Evolutionary conservation across 2,888 invertebrate species (phyloP).

Genomic region (Volucella bombylans): DNA sequence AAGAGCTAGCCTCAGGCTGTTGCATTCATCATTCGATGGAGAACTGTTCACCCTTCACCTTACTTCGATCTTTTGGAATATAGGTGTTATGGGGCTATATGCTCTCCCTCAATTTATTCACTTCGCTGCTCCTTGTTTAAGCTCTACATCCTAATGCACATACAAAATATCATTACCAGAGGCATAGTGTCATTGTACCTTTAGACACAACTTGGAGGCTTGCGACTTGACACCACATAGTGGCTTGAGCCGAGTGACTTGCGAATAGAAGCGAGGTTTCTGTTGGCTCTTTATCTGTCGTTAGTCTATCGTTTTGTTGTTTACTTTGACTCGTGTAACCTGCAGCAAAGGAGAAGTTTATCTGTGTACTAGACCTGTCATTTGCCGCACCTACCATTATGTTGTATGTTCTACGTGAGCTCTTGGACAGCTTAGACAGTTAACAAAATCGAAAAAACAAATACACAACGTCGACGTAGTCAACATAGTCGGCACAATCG

Average conservation of each 20-base stretch:
- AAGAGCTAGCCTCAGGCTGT: constrained; percentile 51
- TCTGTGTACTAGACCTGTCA: constrained; percentile 71
- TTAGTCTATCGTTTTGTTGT: constrained; percentile 33
- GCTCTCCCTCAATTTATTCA: constrained; percentile 5
- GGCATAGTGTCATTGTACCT: constrained; percentile 69
- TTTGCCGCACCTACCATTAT: constrained; percentile 74
- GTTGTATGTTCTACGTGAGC: constrained; percentile 71
- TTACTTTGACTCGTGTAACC: constrained; percentile 67
- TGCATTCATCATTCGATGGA: constrained; percentile 69
- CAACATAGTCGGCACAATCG: not conserved
- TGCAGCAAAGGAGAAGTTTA: constrained; percentile 69
- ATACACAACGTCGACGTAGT: constrained; percentile 10
- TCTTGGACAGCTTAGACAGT: constrained; percentile 67
- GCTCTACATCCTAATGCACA: constrained; percentile 50
- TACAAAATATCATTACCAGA: constrained; percentile 57
- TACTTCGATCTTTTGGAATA: constrained; percentile 64
- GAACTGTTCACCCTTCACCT: constrained; percentile 71
- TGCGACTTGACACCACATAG: not conserved
- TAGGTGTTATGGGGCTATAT: constrained; percentile 51
- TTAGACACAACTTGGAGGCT: constrained; percentile 48
- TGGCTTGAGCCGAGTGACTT: too few species aligned
- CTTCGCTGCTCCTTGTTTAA: constrained; percentile 41
- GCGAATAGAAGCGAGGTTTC: constrained; percentile 4
- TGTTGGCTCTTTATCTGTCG: not conserved
- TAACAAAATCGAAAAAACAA: constrained; percentile 62